Percentiles rank a stretch among this genome's conserved stretches.
phyloP scores from a whole-genome alignment of 2,113 vertebrate species.

The Labrus mixtus region DNA sequence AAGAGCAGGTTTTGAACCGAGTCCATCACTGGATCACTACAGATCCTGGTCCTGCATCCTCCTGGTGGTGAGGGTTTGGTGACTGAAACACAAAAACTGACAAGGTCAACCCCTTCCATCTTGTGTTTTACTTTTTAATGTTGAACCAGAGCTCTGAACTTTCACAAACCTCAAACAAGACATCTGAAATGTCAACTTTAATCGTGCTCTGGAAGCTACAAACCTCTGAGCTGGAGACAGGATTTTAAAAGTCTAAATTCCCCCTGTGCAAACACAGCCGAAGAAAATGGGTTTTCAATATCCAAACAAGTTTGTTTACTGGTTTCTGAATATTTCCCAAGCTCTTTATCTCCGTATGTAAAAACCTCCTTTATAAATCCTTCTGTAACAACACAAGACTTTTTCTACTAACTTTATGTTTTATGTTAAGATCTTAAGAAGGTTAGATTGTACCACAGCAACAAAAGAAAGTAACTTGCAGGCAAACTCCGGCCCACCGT shows the following conservation, averaged over 20 bases:
- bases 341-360: too few relatives aligned
- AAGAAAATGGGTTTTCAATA: neutral
- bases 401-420: too few relatives aligned
- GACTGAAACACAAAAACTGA: too few relatives aligned
- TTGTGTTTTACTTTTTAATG: neutral
- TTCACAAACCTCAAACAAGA: neutral
- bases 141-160: neutral
- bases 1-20: neutral
- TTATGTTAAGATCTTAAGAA: too few relatives aligned
- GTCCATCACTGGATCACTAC: neutral
- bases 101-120: too few relatives aligned
- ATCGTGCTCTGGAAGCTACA: neutral
- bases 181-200: neutral
- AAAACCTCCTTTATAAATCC: too few relatives aligned
- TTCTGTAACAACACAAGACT: too few relatives aligned
- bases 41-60: neutral
- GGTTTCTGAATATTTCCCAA: too few relatives aligned
- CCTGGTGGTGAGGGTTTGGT: neutral
- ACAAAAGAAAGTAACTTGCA: too few relatives aligned
- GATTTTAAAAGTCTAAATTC: neutral
- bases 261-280: neutral
- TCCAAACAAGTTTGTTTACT: too few relatives aligned
- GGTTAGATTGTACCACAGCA: too few relatives aligned
- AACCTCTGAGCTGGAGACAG: neutral
- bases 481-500: too few relatives aligned